These are phyloP conservation scores for Zeus faber DNA, from an alignment of 2,113 vertebrate genomes.

Conservation along the genomic window DNA sequence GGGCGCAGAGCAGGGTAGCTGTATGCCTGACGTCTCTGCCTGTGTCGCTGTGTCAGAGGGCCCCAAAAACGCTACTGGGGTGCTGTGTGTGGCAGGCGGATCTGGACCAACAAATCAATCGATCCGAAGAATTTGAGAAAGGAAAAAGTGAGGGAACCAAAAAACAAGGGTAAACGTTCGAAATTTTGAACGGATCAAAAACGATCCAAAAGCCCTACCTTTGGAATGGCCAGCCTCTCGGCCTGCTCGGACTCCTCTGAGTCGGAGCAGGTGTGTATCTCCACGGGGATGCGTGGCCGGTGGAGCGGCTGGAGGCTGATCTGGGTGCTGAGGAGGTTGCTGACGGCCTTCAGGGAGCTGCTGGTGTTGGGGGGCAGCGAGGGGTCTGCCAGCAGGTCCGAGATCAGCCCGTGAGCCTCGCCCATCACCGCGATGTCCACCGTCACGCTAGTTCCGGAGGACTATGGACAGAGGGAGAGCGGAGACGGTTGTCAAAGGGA, in stretches of 20 bases:
- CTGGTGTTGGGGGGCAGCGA: constrained; percentile 90
- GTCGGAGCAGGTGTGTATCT: constrained; percentile 86
- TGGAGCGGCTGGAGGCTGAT: constrained; percentile 89
- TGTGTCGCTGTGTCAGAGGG: too few species aligned
- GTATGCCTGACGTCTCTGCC: too few species aligned
- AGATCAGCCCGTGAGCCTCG: constrained; percentile 94
- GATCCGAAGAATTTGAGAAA: too few species aligned
- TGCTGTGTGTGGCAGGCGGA: too few species aligned
- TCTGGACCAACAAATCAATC: too few species aligned
- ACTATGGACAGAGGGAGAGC: constrained; percentile 69
- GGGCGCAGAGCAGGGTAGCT: too few species aligned
- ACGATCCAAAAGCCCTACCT: constrained; percentile 76
- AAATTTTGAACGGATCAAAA: too few species aligned
- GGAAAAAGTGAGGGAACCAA: too few species aligned
- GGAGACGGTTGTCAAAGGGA: not conserved
- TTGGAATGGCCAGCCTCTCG: constrained; percentile 88
- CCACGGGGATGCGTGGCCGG: constrained; percentile 80
- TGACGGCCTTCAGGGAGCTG: constrained; percentile 90
- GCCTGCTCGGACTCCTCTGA: constrained; percentile 85
- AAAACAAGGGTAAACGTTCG: too few species aligned
- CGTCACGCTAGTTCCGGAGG: constrained; percentile 89
- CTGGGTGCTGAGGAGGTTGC: constrained; percentile 93
- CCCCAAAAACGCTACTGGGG: too few species aligned
- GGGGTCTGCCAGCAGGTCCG: constrained; percentile 92
- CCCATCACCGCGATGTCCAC: constrained; percentile 98